Evolutionary conservation across 53 echinoderm and acorn worm genomes (phyloP), one percentile per base, ranked within the genome.

Genomic region (Holothuria leucospilota): DNA sequence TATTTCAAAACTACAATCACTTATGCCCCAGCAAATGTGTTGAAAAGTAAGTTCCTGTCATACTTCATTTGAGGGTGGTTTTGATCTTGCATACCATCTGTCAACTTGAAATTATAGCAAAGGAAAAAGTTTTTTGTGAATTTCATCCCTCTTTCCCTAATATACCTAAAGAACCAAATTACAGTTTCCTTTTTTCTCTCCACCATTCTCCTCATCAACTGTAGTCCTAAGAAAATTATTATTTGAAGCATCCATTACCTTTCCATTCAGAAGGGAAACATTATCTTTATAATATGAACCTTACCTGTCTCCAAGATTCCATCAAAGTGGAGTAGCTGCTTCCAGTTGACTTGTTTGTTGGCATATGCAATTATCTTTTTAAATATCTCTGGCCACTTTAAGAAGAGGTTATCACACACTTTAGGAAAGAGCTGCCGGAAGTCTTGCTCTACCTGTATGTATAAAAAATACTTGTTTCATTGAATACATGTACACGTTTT

Each of bases 281-380:
- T 40, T 40, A 4, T 40, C 52, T 52, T 13, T 14, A 52, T 11
- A 52, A 52, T 11, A 14, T 52, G 52, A 13, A 52, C 52, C 15
- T n/a, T 70, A 70, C 70, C 70, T 70, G 20, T 8, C 7, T 39
- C 41, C 20, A 41, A 21, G 7, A 20, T 41, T 20, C 41, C 70
- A 20, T 18, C 7, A 27, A 84, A 56, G 39, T 30, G 15, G 13
- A 84, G 40, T 21, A n/a, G 62, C 16, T 65, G 66, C 11, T 49
- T 30, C 84, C 84, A 84, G 26, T 66, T 84, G 34, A 40, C 62
- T 13, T 84, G 84, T 38, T 84, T 84, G 64, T 65, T 29, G 12
- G 66, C 84, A 66, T 84, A 84, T 38, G n/a, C 30, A 30, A 84
- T 4, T 29, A 84, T 65, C 21, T 46, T 28, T 24, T n/a, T 16